phyloP scores from a whole-genome alignment of 2,113 vertebrate species.

The Gobius niger region DNA sequence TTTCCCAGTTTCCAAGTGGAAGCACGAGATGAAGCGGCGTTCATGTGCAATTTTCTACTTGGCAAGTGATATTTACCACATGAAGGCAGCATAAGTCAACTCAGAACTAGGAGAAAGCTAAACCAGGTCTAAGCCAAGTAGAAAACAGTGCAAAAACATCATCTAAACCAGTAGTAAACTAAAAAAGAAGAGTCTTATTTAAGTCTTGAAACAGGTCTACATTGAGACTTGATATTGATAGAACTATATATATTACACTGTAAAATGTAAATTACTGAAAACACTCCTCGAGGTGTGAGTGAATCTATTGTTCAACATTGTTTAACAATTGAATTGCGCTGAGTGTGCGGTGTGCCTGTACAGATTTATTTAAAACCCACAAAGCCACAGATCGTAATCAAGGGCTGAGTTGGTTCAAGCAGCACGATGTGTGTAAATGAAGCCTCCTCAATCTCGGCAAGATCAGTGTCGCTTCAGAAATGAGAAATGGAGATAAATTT shows the following conservation, averaged over 20 bases:
- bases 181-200: background rate
- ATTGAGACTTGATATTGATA: too few species aligned
- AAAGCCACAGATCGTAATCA: conserved; percentile 41
- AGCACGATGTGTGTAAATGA: conserved; percentile 25
- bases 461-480: conserved; percentile 27
- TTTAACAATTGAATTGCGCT: conserved; percentile 6
- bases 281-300: conserved; percentile 24
- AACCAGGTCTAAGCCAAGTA: background rate
- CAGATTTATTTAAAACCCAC: conserved; percentile 46
- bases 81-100: background rate
- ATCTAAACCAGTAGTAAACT: background rate
- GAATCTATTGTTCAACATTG: conserved; percentile 34
- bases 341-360: conserved; percentile 26
- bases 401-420: conserved; percentile 28
- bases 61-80: too few species aligned
- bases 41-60: too few species aligned
- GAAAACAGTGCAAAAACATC: background rate
- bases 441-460: conserved; percentile 21
- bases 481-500: conserved; percentile 21
- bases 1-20: too few species aligned
- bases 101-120: background rate
- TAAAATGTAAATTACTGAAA: conserved; percentile 41
- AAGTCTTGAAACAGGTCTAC: too few species aligned
- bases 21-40: too few species aligned
- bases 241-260: too few species aligned